phyloP scores from a whole-genome alignment of 2,113 vertebrate species.

The Takifugu bimaculatus region DNA sequence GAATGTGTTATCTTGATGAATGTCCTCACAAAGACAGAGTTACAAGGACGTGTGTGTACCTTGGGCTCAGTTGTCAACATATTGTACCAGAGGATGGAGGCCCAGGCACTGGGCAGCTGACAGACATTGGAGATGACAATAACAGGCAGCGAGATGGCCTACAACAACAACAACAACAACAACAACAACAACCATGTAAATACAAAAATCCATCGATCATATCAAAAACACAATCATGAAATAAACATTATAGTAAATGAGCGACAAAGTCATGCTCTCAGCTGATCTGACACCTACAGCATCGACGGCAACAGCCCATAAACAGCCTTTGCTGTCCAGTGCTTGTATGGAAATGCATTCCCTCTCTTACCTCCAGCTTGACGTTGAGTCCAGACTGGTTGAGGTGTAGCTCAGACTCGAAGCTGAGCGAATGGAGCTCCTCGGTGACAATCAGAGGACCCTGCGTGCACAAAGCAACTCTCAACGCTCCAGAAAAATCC shows the following conservation, averaged over 20 bases:
- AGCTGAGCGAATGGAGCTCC: constrained; percentile 94
- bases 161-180: not conserved
- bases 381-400: constrained; percentile 85
- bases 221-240: not conserved
- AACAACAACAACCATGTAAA: not conserved
- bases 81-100: constrained; percentile 98
- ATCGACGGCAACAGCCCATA: not conserved
- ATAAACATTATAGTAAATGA: not conserved
- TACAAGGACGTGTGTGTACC: constrained; percentile 62
- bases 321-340: not conserved
- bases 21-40: too few relatives aligned
- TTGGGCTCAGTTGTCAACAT: constrained; percentile 89
- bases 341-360: not conserved
- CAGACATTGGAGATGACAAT: constrained; percentile 97
- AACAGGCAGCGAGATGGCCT: constrained; percentile 90
- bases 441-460: constrained; percentile 95
- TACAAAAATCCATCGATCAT: not conserved
- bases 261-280: too few relatives aligned
- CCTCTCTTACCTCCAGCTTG: constrained; percentile 83
- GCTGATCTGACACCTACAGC: too few relatives aligned
- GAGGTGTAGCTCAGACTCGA: constrained; percentile 88
- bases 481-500: not conserved
- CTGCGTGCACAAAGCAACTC: constrained; percentile 61
- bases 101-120: constrained; percentile 96
- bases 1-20: too few relatives aligned